Conservation (phyloP, 2,888 invertebrate genomes). For the Microctonus aethiopoides region DNA sequence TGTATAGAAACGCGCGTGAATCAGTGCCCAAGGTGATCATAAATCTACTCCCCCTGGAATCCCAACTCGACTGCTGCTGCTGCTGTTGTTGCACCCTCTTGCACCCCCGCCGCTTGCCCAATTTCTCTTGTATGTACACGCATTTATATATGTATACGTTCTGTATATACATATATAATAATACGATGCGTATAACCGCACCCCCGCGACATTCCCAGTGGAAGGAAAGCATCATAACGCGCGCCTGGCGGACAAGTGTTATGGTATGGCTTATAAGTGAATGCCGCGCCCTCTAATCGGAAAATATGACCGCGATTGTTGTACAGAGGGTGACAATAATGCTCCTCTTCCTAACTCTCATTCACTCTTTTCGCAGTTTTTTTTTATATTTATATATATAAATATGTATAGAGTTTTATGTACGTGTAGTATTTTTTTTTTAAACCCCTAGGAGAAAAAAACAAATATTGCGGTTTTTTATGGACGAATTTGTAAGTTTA, state of each 20-base stretch:
- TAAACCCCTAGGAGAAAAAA: constrained; percentile 42
- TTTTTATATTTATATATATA: neutral
- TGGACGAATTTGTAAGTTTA: constrained; percentile 65
- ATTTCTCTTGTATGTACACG: constrained; percentile 8
- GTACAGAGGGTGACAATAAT: constrained; percentile 37
- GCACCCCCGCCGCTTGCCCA: constrained; percentile 31
- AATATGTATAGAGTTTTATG: neutral
- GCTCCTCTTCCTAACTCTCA: neutral
- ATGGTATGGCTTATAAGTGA: constrained; percentile 67
- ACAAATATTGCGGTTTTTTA: constrained; percentile 52
- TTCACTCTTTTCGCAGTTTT: neutral
- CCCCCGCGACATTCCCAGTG: constrained; percentile 38
- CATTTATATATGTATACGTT: constrained; percentile 4
- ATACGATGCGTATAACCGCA: constrained; percentile 33
- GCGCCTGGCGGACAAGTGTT: constrained; percentile 66
- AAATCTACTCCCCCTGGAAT: constrained; percentile 63
- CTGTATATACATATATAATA: constrained; percentile 5
- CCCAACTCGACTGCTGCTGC: constrained; percentile 39
- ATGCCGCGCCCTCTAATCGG: constrained; percentile 67
- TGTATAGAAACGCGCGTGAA: constrained; percentile 51
- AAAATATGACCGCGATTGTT: constrained; percentile 67
- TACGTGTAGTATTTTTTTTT: constrained; percentile 37
- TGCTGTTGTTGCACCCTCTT: constrained; percentile 41
- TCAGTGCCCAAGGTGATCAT: constrained; percentile 67
- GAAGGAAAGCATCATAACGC: constrained; percentile 62